Base-by-base conservation (phyloP, 2,113 vertebrate species). In the Channa argus region DNA sequence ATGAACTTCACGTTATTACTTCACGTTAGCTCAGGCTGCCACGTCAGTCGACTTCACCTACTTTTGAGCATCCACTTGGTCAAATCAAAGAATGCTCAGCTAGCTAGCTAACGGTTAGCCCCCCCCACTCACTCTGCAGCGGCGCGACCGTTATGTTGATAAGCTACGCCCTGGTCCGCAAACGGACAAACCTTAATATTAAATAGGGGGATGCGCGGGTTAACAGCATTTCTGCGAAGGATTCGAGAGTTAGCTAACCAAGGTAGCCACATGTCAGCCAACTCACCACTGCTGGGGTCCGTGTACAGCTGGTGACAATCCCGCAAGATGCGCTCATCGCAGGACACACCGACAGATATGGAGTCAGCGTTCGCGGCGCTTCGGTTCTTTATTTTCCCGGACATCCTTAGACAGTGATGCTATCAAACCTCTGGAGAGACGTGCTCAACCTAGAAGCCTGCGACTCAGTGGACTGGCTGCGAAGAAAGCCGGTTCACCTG, bases 261-360 rank as follows among this genome's bases (percentile, higher is more conserved):
- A 24, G 24, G 24, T 24, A 24, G 24, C 24, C 24, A 24, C 24
- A 24, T 24, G 37, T 46, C 41, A 46, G 65, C 37, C 36, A 66
- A 86, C 93, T 94, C 86, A 95, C 95, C 95, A 6, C 91, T 95
- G 46, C 91, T 84, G 0, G 88, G 52, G 0, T 95, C 93, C 36
- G 78, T 90, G 91, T 96, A 96, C 37, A 95, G 85, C 33, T 92
- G 89, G 55, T 96, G 95, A 82, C 94, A 95, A 49, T 95, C 94
- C 70, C 92, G 84, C 61, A 96, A 62, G 56, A 96, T 95, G 38
- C 93, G 91, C 82, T 95, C 95, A 45, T 95, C 94, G 65, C 94
- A 92, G 63, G 93, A 91, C 44, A 95, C 92, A 1, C 86, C 80
- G 36, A 87, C 92, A 0, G 89, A 61, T 58, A 93, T 66, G 0